phyloP scores from a whole-genome alignment of 2,888 invertebrate genomes.

The Ptilodon capucinus region DNA sequence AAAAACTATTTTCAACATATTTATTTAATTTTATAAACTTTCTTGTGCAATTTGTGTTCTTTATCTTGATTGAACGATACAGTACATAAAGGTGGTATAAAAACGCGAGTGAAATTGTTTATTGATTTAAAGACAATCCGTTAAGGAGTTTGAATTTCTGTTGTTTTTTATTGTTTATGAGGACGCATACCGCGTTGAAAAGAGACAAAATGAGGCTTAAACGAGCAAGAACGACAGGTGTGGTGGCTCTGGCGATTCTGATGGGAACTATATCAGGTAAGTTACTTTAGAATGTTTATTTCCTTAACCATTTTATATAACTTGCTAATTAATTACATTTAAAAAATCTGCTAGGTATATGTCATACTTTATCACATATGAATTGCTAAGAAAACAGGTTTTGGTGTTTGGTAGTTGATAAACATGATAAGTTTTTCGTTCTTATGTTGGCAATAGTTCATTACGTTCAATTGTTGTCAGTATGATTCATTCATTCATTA shows the following conservation, averaged over 20 bases:
- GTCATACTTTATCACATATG: too few relatives aligned
- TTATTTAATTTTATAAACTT: slow-evolving; percentile 49
- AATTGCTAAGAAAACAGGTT: too few relatives aligned
- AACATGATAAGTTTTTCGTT: slow-evolving; percentile 9
- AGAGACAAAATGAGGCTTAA: slow-evolving; percentile 76
- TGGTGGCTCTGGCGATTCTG: slow-evolving; percentile 70
- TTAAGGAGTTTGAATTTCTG: slow-evolving; percentile 63
- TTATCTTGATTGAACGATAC: slow-evolving; percentile 65
- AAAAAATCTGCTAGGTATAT: neutral
- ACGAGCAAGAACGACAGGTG: slow-evolving; percentile 76
- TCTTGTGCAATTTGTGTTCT: slow-evolving; percentile 69
- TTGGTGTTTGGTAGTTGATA: neutral
- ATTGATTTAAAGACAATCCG: slow-evolving; percentile 66
- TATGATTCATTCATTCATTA: slow-evolving; percentile 43
- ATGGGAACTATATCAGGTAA: slow-evolving; percentile 76
- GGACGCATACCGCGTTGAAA: slow-evolving; percentile 67
- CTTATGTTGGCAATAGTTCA: slow-evolving; percentile 39
- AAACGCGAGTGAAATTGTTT: slow-evolving; percentile 72
- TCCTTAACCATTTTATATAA: neutral
- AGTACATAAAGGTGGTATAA: slow-evolving; percentile 63
- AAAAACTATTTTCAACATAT: slow-evolving; percentile 47
- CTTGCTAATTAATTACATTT: neutral
- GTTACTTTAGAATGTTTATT: slow-evolving; percentile 27
- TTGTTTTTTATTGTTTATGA: slow-evolving; percentile 66
- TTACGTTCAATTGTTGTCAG: slow-evolving; percentile 16